A percentile compares a stretch with the other conserved stretches of the same genome.
Conservation (phyloP, 2,888 invertebrate genomes). For the Dolichomitus sp. region DNA sequence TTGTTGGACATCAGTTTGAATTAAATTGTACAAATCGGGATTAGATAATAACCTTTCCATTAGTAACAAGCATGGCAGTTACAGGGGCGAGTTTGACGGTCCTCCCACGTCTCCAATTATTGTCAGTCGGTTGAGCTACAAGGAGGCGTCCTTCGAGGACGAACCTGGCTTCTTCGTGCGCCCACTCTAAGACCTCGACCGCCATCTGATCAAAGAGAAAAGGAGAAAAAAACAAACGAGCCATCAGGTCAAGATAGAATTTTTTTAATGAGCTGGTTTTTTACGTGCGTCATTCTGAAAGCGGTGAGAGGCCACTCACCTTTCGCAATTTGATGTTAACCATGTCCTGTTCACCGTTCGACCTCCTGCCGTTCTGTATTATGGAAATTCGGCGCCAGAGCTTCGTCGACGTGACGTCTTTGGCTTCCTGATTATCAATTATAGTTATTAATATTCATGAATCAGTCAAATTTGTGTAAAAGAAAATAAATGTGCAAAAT, state of each 20-base stretch:
- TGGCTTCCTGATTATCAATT: conserved; percentile 89
- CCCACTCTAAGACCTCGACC: conserved; percentile 97
- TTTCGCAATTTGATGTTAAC: conserved; percentile 96
- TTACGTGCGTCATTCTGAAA: conserved; percentile 73
- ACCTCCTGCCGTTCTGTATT: conserved; percentile 90
- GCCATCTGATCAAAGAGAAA: conserved; percentile 89
- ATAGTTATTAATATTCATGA: conserved; percentile 12
- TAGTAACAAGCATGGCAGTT: conserved; percentile 96
- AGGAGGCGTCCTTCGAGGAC: conserved; percentile 96
- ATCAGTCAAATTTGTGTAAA: background rate
- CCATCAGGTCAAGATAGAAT: background rate
- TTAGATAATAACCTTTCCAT: conserved; percentile 92
- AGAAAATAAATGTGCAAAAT: background rate
- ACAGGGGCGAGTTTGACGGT: conserved; percentile 96
- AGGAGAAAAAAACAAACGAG: conserved; percentile 13
- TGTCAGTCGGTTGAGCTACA: conserved; percentile 96
- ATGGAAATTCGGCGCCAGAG: conserved; percentile 96
- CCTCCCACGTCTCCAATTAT: conserved; percentile 96
- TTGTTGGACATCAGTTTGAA: background rate
- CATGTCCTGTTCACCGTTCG: conserved; percentile 94
- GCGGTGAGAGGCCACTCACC: conserved; percentile 82
- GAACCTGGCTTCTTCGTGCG: conserved; percentile 96
- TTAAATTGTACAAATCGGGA: background rate
- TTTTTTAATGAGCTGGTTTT: conserved; percentile 13
- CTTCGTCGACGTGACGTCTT: conserved; percentile 95